These are phyloP conservation scores for Eolophus roseicapilla DNA, from an alignment of 2,113 vertebrate genomes.

Conservation along the genomic window DNA sequence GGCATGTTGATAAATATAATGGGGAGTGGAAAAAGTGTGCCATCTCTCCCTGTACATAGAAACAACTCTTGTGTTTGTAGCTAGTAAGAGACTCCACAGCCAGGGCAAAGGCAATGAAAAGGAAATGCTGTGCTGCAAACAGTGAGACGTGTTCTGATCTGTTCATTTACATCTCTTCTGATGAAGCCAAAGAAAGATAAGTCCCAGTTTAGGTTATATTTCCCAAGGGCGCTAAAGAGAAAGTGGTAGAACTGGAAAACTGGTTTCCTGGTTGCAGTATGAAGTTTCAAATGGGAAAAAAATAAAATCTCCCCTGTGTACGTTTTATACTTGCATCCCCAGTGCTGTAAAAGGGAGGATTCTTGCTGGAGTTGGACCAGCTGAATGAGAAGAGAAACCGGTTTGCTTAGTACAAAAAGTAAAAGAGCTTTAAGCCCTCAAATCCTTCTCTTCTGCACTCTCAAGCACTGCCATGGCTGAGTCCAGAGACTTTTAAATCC, in stretches of 20 bases:
- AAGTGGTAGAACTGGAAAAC: background rate
- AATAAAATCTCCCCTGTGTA: background rate
- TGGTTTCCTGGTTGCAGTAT: background rate
- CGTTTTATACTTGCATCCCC: background rate
- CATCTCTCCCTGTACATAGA: fast-evolving
- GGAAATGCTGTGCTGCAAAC: background rate
- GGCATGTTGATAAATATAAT: background rate
- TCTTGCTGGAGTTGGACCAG: background rate
- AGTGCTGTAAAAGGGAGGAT: background rate
- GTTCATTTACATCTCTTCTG: background rate
- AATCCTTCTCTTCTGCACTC: background rate
- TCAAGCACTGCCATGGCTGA: background rate
- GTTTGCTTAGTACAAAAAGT: background rate
- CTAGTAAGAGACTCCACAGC: background rate
- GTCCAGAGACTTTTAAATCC: background rate
- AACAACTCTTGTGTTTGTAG: background rate
- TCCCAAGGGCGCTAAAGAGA: background rate
- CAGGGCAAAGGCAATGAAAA: background rate
- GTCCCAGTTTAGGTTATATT: background rate
- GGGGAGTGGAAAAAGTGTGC: background rate
- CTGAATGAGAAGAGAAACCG: background rate
- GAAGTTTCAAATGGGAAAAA: background rate
- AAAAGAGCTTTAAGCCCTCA: background rate
- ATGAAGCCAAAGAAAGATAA: background rate
- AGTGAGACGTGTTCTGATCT: background rate